Base-by-base conservation (phyloP, 2,113 vertebrate genomes). In the Trichechus manatus region DNA sequence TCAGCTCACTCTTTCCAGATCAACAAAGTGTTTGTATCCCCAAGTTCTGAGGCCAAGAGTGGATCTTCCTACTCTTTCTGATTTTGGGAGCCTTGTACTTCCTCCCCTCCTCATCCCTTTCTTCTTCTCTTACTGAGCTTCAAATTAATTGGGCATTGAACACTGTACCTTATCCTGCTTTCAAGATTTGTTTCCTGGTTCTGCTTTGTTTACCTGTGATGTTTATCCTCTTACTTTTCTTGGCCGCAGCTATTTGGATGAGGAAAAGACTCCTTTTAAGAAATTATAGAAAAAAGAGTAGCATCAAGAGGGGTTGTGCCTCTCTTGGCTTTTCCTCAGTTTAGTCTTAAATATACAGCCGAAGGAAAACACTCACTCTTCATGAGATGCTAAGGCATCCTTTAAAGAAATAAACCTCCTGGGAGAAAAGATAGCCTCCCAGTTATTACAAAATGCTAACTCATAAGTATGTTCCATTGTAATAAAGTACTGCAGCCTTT, bases 371-470 rank as follows among this genome's bases (percentile, higher is more conserved):
- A 56, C 59, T 5, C 33, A 50, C 1, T 81, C 64, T 89, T 94
- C 25, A 9, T n/a, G 53, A 80, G 36, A 72, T 5, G 72, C 27
- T 68, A 59, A 85, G 36, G 15, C n/a, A 80, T 82, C 29, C 15
- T 79, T 70, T 47, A 92, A 82, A 95, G 33, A 90, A 90, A 87
- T 61, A 82, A 89, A 91, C 36, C 64, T 95, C 44, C 13, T 64
- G 36, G 56, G 33, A 82, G 53, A 87, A 96, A 89, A 91, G 42
- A 95, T 85, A 93, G 92, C 36, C 42, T 85, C 61, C 53, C 39
- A 74, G 39, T 97, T 97, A 93, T 94, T 93, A 87, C 29, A 63
- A 92, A 97, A 72, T 96, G 92, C 93, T 95, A 84, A 94, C 64
- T 93, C 72, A n/a, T 56, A 94, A 72, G 29, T 68, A 66, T 63